Conservation (phyloP, 2,888 invertebrate genomes). For the Limulus polyphemus region DNA sequence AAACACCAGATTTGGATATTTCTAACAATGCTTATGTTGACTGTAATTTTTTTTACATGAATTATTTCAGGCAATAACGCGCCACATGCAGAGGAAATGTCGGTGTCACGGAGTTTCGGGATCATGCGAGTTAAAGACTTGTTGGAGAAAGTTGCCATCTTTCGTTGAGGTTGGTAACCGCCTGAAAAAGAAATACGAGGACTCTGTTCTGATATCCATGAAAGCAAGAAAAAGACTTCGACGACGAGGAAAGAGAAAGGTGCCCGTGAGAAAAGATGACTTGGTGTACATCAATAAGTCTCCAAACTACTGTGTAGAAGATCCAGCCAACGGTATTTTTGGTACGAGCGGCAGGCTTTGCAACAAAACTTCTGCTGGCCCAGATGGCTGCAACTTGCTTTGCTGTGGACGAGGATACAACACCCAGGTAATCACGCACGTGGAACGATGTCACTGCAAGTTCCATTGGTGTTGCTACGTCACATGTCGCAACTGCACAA, state of each 20-base stretch:
- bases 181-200: constrained; percentile 42
- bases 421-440: constrained; percentile 35
- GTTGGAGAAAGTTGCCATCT: constrained; percentile 45
- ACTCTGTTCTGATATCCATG: constrained; percentile 11
- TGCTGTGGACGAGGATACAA: constrained; percentile 44
- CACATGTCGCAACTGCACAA: constrained; percentile 36
- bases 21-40: no score
- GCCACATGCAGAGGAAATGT: constrained; percentile 42
- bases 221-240: constrained; percentile 34
- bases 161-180: constrained; percentile 43
- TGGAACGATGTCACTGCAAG: constrained; percentile 40
- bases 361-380: constrained; percentile 42
- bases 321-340: constrained; percentile 38
- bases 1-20: no score
- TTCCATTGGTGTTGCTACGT: constrained; percentile 42
- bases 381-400: constrained; percentile 43
- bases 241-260: constrained; percentile 39
- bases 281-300: constrained; percentile 45
- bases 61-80: constrained; percentile 18
- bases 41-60: no score
- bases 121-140: constrained; percentile 47
- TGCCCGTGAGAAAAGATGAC: constrained; percentile 40
- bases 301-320: constrained; percentile 44
- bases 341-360: constrained; percentile 45
- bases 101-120: constrained; percentile 49